Conservation (phyloP, 2,797 vertebrate species). For the Peromyscus attwateri region DNA sequence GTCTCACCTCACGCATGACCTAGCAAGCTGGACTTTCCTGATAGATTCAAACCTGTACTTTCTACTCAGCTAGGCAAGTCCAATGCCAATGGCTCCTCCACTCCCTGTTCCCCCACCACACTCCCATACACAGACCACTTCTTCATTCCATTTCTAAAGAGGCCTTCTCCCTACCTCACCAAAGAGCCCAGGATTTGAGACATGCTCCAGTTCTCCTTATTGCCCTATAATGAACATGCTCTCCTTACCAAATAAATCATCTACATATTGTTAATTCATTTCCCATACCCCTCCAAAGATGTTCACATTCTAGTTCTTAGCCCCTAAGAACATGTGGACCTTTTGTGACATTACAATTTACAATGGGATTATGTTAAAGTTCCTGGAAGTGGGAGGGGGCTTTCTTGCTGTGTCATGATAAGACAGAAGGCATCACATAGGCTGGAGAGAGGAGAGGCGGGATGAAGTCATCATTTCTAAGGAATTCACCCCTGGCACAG, state of each 20-base stretch:
- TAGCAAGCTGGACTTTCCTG: not conserved
- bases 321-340: not conserved
- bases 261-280: not conserved
- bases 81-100: not conserved
- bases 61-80: not conserved
- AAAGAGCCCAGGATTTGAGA: not conserved
- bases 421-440: not conserved
- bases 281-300: not conserved
- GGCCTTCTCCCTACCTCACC: not conserved
- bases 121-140: fast-evolving
- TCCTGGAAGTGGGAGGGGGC: not conserved
- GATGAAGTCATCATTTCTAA: not conserved
- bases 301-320: not conserved
- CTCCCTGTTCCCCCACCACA: not conserved
- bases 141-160: not conserved
- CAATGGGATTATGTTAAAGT: not conserved
- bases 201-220: not conserved
- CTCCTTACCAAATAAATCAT: constrained; percentile 17
- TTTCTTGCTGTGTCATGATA: not conserved
- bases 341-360: not conserved
- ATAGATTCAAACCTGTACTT: not conserved
- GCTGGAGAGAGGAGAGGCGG: not conserved
- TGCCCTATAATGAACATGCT: not conserved
- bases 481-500: not conserved
- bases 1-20: not conserved